Evolutionary conservation across 2,797 vertebrate genomes (phyloP), one percentile per base, ranked within the genome.

Genomic region (Caiman crocodilus): DNA sequence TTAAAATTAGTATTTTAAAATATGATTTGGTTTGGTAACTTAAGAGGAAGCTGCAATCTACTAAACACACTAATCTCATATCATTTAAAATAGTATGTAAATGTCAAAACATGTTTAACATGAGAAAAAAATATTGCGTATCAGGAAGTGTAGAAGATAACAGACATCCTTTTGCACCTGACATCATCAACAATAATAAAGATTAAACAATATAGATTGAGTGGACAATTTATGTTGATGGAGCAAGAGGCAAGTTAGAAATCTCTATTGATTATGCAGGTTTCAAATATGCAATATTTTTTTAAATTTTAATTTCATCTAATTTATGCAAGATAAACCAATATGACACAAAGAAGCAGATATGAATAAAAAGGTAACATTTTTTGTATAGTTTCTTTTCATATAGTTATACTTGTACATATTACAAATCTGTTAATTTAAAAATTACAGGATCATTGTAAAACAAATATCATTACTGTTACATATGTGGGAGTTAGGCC

Each of bases 31-130:
- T 71, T 42, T 74, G 69, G 35, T 73, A 50, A 74, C 82, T 91
- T 89, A 91, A 78, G 73, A 4, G 85, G 73, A 90, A 73, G n/a
- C 42, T 9, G 21, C 69, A 89, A 89, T 86, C 80, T 92, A 82
- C 16, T 76, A 88, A 83, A 92, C 42, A 50, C 42, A 50, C 10
- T 50, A 50, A 50, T 50, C 42, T 50, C 9, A 87, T 25, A 32
- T 6, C 74, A 26, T 83, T 85, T 14, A 79, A 18, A 91, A 78
- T 28, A 74, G 23, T 23, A 35, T 57, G 57, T 83, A 60, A 32
- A 50, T 15, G 14, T 81, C 56, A 89, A 74, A 75, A 14, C 76
- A 5, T 87, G 73, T 42, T 86, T 58, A 32, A 76, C 25, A 56
- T 26, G 14, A 85, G 93, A 35, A 84, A 78, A 60, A 87, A 18